Evolutionary conservation across 1,140 invertebrate species (phyloP), one percentile per base, ranked within the genome.

Genomic region (Bombus cullumanus): DNA sequence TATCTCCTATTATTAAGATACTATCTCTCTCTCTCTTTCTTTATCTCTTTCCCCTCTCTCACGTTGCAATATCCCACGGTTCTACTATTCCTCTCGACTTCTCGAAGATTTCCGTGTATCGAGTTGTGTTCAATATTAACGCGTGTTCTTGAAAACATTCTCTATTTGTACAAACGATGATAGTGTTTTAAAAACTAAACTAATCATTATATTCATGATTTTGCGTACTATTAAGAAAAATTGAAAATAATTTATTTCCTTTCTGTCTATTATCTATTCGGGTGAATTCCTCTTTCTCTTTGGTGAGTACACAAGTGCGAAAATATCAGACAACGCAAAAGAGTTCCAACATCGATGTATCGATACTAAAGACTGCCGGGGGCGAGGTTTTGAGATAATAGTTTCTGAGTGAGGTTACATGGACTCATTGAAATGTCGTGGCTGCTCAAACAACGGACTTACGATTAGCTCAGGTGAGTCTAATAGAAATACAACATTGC

Each of bases 391-490:
- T 88, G 83, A 86, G 78, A 91, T 87, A 87, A 88, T 91, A 91
- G 91, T 93, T 72, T 41, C 78, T 15, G 86, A 92, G 92, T 92
- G 90, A 92, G 90, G 90, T 91, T 91, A 89, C 89, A 91, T 90
- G 90, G 90, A 93, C 93, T 93, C 93, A 93, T 91, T 94, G 94
- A 94, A 92, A 95, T 95, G 95, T 94, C 93, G 94, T 93, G 94
- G 93, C 92, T 93, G 92, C 83, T 91, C 85, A 88, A 92, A 92
- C 91, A 91, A 91, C 93, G 92, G 93, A 95, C 91, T 92, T 91
- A 92, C 93, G 94, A 94, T 92, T 94, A 95, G 94, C 83, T 92
- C 93, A 94, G 94, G 94, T 95, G 88, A 78, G 73, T 81, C 69
- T 39, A n/a, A 76, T 6, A 39, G 57, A 37, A 10, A 47, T 85